These are phyloP conservation scores for Mesocricetus auratus DNA, from an alignment of 2,113 vertebrate genomes.

Conservation along the genomic window DNA sequence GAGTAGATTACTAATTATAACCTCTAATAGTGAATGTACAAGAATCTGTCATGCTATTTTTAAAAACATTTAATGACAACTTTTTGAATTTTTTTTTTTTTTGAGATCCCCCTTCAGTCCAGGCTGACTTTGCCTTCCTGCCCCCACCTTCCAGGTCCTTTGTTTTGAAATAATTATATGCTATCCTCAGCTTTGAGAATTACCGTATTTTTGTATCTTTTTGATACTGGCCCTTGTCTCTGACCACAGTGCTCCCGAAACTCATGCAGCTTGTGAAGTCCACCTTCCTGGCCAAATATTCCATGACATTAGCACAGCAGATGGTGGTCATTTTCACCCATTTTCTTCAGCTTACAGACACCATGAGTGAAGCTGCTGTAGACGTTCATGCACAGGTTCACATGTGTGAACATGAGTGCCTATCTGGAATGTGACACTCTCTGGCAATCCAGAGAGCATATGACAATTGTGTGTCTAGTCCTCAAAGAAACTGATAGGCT, in stretches of 20 bases:
- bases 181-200: not conserved
- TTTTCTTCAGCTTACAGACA: not conserved
- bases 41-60: not conserved
- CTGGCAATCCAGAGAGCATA: too few relatives aligned
- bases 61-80: not conserved
- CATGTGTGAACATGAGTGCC: not conserved
- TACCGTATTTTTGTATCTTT: not conserved
- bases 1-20: not conserved
- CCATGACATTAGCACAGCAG: not conserved
- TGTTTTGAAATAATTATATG: not conserved
- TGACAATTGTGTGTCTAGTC: not conserved
- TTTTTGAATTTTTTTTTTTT: not conserved
- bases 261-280: not conserved
- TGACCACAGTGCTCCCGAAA: not conserved
- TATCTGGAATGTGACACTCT: too few relatives aligned
- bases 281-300: not conserved
- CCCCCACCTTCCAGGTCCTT: not conserved
- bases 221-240: not conserved
- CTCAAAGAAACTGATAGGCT: not conserved
- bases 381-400: not conserved
- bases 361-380: not conserved
- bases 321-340: not conserved
- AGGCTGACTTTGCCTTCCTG: not conserved
- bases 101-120: not conserved
- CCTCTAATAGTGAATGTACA: not conserved